A percentile compares a stretch with the other conserved stretches of the same genome.
Evolutionary conservation across 1,140 invertebrate species (phyloP).

Genomic region (Solenopsis fugax): DNA sequence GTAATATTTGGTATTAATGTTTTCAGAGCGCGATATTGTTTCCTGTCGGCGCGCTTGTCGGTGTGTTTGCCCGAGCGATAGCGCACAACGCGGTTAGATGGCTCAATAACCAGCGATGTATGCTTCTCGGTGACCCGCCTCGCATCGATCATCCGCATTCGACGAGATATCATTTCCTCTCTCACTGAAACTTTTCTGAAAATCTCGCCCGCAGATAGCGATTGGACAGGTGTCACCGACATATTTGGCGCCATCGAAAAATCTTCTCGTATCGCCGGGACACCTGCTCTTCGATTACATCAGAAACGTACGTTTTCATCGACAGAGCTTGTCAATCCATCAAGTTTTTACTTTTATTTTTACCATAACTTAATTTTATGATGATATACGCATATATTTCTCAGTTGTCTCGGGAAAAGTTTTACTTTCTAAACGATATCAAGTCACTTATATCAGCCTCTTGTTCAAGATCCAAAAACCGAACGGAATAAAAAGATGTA

Average conservation of each 20-base stretch:
- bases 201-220: slow-evolving; percentile 43
- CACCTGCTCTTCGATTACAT: slow-evolving; percentile 49
- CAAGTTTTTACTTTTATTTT: slow-evolving; percentile 12
- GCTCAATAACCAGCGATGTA: slow-evolving; percentile 73
- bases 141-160: slow-evolving; percentile 68
- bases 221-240: slow-evolving; percentile 46
- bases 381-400: neutral
- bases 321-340: slow-evolving; percentile 20
- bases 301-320: slow-evolving; percentile 37
- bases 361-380: neutral
- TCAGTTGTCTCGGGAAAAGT: neutral
- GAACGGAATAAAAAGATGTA: too few relatives aligned
- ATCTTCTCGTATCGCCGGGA: slow-evolving; percentile 26
- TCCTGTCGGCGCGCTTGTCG: slow-evolving; percentile 39
- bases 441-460: neutral
- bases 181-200: slow-evolving; percentile 43
- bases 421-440: neutral
- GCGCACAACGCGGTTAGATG: slow-evolving; percentile 67
- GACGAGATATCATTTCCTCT: slow-evolving; percentile 64
- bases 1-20: slow-evolving; percentile 68
- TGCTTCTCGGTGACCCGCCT: slow-evolving; percentile 67
- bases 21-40: slow-evolving; percentile 65
- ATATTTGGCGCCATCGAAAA: slow-evolving; percentile 39
- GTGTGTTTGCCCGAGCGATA: slow-evolving; percentile 40
- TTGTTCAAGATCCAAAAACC: neutral